phyloP scores from a whole-genome alignment of 2,113 vertebrate species.

The Tonatia bakeri region DNA sequence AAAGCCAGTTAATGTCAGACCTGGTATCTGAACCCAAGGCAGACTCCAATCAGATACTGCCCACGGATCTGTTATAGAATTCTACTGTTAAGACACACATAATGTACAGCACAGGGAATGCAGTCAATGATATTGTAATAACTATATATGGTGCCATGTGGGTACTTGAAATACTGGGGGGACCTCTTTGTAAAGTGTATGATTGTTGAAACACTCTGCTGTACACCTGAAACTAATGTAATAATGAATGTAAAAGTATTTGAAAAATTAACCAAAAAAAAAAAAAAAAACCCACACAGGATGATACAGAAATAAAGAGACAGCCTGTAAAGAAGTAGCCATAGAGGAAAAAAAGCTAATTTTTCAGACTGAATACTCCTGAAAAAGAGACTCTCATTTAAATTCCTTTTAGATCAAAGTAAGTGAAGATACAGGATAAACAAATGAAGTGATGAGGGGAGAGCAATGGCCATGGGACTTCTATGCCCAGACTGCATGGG shows the following conservation, averaged over 20 bases:
- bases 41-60: neutral
- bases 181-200: neutral
- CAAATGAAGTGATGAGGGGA: neutral
- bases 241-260: neutral
- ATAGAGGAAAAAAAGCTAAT: neutral
- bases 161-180: neutral
- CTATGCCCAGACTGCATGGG: fast-evolving
- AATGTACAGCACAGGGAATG: neutral
- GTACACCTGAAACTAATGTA: neutral
- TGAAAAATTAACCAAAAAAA: neutral
- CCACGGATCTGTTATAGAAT: neutral
- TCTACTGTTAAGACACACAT: neutral
- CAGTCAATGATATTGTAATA: neutral
- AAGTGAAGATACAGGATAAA: neutral
- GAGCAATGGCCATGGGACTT: neutral
- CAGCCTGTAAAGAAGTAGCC: neutral
- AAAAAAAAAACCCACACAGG: neutral
- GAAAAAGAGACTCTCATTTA: neutral
- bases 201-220: neutral
- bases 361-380: neutral
- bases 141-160: neutral
- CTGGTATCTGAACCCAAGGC: neutral
- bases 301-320: neutral
- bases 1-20: neutral
- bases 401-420: neutral